These are phyloP conservation scores for Atherix ibis DNA, from an alignment of 2,888 invertebrate species.

Conservation along the genomic window DNA sequence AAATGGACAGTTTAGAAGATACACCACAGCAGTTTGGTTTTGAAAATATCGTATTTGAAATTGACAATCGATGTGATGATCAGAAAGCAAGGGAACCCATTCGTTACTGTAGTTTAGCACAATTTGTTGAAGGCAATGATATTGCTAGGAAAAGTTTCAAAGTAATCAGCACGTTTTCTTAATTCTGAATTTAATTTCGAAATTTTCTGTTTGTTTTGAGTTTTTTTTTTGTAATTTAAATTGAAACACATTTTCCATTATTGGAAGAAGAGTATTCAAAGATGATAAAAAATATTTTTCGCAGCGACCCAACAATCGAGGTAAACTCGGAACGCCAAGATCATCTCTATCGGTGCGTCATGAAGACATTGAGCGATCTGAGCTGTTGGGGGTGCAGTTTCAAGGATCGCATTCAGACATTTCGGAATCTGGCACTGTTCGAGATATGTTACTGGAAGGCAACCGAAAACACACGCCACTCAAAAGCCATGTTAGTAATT, in stretches of 20 bases:
- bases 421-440: constrained; percentile 8
- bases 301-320: no score
- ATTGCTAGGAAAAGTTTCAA: constrained; percentile 66
- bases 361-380: no score
- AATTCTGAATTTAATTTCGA: constrained; percentile 3
- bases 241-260: no score
- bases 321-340: no score
- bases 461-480: constrained; percentile 8
- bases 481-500: not conserved
- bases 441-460: not conserved
- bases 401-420: constrained; percentile 15
- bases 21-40: constrained; percentile 44
- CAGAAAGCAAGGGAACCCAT: constrained; percentile 37
- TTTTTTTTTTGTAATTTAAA: no score
- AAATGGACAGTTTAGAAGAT: constrained; percentile 20
- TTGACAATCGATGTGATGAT: constrained; percentile 35
- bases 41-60: constrained; percentile 53
- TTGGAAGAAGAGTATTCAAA: no score
- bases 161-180: no score
- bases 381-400: no score
- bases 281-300: no score
- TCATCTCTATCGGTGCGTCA: no score
- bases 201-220: not conserved
- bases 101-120: constrained; percentile 63
- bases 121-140: constrained; percentile 70